Percentiles rank a stretch among this genome's conserved stretches.
Evolutionary conservation across 2,113 vertebrate species (phyloP).

Genomic region (Terrapene triunguis): DNA sequence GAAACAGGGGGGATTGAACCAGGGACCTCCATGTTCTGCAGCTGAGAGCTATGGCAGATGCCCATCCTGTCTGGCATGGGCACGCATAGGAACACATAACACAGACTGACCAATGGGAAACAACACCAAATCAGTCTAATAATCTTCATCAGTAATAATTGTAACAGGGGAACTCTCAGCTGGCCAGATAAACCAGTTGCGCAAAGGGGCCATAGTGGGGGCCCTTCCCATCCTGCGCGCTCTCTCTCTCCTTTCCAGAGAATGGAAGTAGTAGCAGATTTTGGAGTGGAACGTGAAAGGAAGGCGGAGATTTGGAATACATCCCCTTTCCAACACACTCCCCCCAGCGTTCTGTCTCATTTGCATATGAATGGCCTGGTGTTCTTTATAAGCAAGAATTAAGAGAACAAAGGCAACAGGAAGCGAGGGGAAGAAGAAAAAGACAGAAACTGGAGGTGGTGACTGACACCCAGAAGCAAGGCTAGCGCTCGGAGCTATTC

Average conservation of each 20-base stretch:
- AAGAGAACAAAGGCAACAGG: constrained; percentile 65
- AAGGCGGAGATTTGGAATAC: not conserved
- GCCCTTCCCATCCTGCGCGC: not conserved
- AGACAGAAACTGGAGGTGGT: constrained; percentile 70
- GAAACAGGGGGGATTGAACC: not conserved
- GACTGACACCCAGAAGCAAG: constrained; percentile 60
- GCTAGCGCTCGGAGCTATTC: constrained; percentile 35
- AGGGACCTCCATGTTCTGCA: not conserved
- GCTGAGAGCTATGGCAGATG: not conserved
- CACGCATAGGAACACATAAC: not conserved
- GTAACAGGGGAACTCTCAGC: not conserved
- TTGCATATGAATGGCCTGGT: constrained; percentile 70
- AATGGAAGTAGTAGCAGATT: not conserved
- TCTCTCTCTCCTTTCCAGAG: not conserved
- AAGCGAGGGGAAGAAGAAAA: constrained; percentile 53
- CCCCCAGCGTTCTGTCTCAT: constrained; percentile 1
- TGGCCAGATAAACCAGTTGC: not conserved
- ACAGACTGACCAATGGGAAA: not conserved
- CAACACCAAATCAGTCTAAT: not conserved
- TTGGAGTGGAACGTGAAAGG: constrained; percentile 20
- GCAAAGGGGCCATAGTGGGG: not conserved
- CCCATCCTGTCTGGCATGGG: not conserved
- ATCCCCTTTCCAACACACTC: constrained; percentile 33
- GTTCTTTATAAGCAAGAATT: constrained; percentile 67
- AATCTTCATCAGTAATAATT: not conserved